Evolutionary conservation across 2,888 invertebrate species (phyloP).

Genomic region (Dexiosoma caninum): DNA sequence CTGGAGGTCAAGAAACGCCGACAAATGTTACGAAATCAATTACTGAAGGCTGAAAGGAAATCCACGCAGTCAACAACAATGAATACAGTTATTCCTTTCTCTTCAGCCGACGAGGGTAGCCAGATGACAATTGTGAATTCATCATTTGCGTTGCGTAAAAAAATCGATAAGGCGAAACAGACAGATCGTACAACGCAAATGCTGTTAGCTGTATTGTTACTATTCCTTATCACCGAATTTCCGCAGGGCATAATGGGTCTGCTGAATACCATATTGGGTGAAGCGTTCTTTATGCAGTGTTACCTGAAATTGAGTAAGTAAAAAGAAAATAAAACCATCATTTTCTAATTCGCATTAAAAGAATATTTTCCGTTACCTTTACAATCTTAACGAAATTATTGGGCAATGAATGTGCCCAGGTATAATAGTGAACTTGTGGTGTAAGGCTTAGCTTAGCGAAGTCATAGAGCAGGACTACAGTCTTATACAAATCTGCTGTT

Average conservation of each 20-base stretch:
- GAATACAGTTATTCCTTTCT: constrained; percentile 68
- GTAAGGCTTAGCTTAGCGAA: too few relatives aligned
- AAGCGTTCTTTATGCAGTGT: constrained; percentile 86
- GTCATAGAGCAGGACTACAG: too few relatives aligned
- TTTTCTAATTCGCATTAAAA: too few relatives aligned
- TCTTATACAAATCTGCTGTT: too few relatives aligned
- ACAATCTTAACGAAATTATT: too few relatives aligned
- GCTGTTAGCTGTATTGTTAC: constrained; percentile 89
- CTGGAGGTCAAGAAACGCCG: constrained; percentile 87
- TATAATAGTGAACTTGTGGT: too few relatives aligned
- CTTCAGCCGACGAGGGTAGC: constrained; percentile 64
- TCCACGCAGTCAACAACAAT: constrained; percentile 62
- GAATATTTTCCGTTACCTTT: too few relatives aligned
- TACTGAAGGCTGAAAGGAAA: constrained; percentile 53
- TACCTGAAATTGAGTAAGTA: constrained; percentile 87
- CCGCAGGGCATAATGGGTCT: constrained; percentile 90
- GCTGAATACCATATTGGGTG: constrained; percentile 86
- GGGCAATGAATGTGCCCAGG: too few relatives aligned
- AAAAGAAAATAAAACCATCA: too few relatives aligned
- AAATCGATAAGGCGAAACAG: constrained; percentile 79
- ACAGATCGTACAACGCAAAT: constrained; percentile 93
- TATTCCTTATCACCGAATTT: constrained; percentile 93
- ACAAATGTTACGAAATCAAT: constrained; percentile 80
- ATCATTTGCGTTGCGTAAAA: constrained; percentile 70
- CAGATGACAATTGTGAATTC: constrained; percentile 62